Evolutionary conservation across 2,797 vertebrate genomes (phyloP), one percentile per base, ranked within the genome.

Genomic region (Cryptoprocta ferox): DNA sequence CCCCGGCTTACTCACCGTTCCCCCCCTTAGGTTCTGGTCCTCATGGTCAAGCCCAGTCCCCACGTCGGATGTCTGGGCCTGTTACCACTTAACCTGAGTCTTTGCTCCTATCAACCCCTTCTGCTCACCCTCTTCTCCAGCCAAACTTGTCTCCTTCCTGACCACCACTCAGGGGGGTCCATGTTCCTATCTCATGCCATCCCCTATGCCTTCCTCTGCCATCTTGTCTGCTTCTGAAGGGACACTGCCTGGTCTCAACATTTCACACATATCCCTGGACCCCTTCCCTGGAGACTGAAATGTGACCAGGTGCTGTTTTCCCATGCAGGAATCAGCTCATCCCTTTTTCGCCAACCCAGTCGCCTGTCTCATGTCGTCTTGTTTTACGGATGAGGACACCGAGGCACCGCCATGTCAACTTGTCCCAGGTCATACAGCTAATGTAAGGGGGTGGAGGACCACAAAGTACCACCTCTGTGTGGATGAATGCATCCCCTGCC

Each of bases 161-260:
- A 16, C 1, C 6, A 5, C 30, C 1, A 3, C 6, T 8, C 1
- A 0, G 0, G 0, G 53, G 3, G 35, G 4, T 53, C 30, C 32
- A 6, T 53, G 35, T 50, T n/a, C 50, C 53, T 61, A 8, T 10
- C 12, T 63, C 56, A 26, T 7, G 7, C 18, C 0, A 0, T 42
- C 30, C 15, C 8, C n/a, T 71, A 5, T 4, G 9, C 21, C n/a
- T 39, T 78, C 45, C 21, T 21, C 48, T 26, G 18, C 13, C 28
- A 10, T n/a, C 4, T 16, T 3, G 26, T 53, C 59, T 3, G 12
- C 30, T 32, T 71, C 42, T 18, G 94, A 45, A 87, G 79, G 63
- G 42, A 14, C 9, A 1, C 4, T 4, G 10, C 21, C 19, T 1
- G 0, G 24, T 26, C 71, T 66, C 45, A 9, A 1, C 63, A 26